phyloP scores from a whole-genome alignment of 2,888 invertebrate genomes.

The Drosophila meridiana region DNA sequence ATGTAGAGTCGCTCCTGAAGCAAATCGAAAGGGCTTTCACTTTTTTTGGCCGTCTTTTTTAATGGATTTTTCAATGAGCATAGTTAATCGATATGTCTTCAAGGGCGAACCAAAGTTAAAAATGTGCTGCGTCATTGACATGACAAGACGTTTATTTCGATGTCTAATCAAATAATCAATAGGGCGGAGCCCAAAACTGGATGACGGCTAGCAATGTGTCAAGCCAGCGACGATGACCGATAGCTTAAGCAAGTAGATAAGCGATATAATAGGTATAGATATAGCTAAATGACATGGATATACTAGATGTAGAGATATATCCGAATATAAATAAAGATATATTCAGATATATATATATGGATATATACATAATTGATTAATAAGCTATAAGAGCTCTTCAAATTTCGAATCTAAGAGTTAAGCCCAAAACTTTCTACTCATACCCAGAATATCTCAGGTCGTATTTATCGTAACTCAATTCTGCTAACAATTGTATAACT shows the following conservation, averaged over 20 bases:
- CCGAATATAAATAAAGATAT: background rate
- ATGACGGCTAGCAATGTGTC: slow-evolving; percentile 7
- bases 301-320: background rate
- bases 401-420: background rate
- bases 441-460: background rate
- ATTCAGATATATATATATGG: background rate
- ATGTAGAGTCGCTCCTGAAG: background rate
- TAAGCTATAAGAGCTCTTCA: no score
- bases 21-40: slow-evolving; percentile 2
- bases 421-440: background rate
- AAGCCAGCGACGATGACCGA: background rate
- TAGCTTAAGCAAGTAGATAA: background rate
- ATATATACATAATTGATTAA: no score
- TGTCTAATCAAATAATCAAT: background rate
- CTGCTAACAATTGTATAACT: background rate
- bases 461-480: background rate
- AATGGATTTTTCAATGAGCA: background rate
- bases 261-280: background rate
- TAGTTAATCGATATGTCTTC: slow-evolving; percentile 10
- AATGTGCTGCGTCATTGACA: slow-evolving; percentile 12
- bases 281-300: background rate
- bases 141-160: background rate
- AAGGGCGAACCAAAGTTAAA: background rate
- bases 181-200: background rate
- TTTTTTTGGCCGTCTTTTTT: background rate